Conservation (phyloP, 1,140 invertebrate species). For the Drosophila prosaltans region DNA sequence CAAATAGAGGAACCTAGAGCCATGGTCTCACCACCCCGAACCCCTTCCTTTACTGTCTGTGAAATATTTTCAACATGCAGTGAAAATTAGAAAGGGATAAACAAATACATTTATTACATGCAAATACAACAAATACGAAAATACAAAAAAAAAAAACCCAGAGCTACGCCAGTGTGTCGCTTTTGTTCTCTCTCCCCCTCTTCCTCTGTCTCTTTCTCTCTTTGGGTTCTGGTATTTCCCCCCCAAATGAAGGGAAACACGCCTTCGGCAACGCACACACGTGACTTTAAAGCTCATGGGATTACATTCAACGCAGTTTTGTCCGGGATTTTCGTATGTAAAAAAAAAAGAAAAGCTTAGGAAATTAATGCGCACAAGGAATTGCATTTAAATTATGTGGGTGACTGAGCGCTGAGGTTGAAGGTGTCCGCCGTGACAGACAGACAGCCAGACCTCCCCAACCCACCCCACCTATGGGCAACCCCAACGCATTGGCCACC, state of each 20-base stretch:
- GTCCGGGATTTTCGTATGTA: slow-evolving; percentile 70
- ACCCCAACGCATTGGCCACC: neutral
- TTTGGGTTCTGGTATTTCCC: neutral
- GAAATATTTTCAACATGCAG: slow-evolving; percentile 65
- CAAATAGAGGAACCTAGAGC: slow-evolving; percentile 47
- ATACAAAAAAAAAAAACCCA: neutral
- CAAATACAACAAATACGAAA: slow-evolving; percentile 70
- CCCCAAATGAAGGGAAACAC: neutral
- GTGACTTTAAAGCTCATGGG: slow-evolving; percentile 79
- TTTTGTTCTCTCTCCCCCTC: slow-evolving; percentile 58
- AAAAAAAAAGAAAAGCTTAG: slow-evolving; percentile 65
- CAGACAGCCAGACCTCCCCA: slow-evolving; percentile 14
- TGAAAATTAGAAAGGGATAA: slow-evolving; percentile 77
- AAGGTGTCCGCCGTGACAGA: slow-evolving; percentile 69
- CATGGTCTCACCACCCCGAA: neutral
- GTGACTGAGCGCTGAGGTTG: slow-evolving; percentile 28
- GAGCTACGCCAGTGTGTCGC: slow-evolving; percentile 29
- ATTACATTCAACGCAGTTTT: slow-evolving; percentile 78
- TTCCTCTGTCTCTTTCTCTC: neutral
- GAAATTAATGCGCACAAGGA: slow-evolving; percentile 79
- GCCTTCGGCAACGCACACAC: slow-evolving; percentile 55
- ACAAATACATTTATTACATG: slow-evolving; percentile 81
- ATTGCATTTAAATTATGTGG: slow-evolving; percentile 80
- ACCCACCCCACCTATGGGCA: neutral
- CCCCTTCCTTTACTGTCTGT: slow-evolving; percentile 22